Evolutionary conservation across 2,797 vertebrate species (phyloP).

Genomic region (Pteronotus mesoamericanus): DNA sequence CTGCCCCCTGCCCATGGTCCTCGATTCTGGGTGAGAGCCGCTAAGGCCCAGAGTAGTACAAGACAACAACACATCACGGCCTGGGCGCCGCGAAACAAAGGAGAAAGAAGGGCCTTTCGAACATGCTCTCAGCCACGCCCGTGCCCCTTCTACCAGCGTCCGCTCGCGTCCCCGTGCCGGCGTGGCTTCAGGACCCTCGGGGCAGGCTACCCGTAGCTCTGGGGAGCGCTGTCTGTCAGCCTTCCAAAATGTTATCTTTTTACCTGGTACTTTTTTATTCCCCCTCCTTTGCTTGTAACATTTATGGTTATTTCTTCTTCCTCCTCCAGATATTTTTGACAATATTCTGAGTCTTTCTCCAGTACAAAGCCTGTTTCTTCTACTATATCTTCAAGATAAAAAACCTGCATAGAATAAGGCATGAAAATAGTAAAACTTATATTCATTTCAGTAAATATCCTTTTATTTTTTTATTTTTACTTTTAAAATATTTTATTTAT

Average conservation of each 20-base stretch:
- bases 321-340: slow-evolving; percentile 95
- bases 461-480: too few species aligned
- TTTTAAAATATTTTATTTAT: too few species aligned
- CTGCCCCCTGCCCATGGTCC: neutral
- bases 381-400: slow-evolving; percentile 94
- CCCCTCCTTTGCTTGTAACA: slow-evolving; percentile 90
- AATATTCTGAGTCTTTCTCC: slow-evolving; percentile 96
- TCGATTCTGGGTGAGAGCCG: neutral
- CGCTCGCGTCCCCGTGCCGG: neutral
- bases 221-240: neutral
- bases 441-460: neutral
- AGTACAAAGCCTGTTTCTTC: slow-evolving; percentile 92
- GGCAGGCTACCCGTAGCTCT: neutral
- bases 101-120: slow-evolving; percentile 6
- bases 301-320: slow-evolving; percentile 93
- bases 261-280: slow-evolving; percentile 90
- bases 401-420: slow-evolving; percentile 84
- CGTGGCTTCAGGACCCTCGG: neutral
- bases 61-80: neutral
- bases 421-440: neutral
- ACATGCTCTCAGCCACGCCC: neutral
- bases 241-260: slow-evolving; percentile 47
- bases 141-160: neutral
- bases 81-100: neutral
- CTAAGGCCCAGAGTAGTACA: neutral